Conservation (phyloP, 2,113 vertebrate genomes). For the Peromyscus californicus region DNA sequence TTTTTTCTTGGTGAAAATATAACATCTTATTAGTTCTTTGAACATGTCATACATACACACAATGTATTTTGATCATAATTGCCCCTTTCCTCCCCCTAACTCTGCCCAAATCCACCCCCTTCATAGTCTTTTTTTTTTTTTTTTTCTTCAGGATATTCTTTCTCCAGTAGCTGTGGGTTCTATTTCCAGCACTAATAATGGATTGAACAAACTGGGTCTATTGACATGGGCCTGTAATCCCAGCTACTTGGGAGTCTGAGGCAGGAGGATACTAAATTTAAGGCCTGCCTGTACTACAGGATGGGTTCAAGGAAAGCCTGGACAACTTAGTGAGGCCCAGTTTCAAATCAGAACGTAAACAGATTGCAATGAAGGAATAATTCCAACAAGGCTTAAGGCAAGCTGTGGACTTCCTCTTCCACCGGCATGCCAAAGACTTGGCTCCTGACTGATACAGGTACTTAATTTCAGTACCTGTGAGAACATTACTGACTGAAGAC, state of each 20-base stretch:
- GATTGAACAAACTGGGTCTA: no score
- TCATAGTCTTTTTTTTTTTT: background rate
- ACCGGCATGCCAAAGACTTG: background rate
- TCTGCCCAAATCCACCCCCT: background rate
- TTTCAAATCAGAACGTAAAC: background rate
- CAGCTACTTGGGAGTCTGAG: background rate
- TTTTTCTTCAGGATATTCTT: background rate
- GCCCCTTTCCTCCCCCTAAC: no score
- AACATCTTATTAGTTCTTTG: background rate
- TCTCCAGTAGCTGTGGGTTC: background rate
- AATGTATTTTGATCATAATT: background rate
- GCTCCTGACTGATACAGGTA: background rate
- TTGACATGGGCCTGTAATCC: background rate
- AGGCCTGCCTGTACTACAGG: background rate
- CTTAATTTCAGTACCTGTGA: background rate
- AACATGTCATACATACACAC: background rate
- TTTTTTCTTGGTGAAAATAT: background rate
- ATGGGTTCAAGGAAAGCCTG: background rate
- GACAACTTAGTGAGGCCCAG: background rate
- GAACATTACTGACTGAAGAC: background rate
- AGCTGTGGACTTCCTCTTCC: background rate
- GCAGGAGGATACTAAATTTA: background rate
- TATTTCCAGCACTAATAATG: background rate
- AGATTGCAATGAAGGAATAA: background rate
- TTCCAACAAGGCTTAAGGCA: background rate